These are phyloP conservation scores for Pandemis corylana DNA, from an alignment of 2,888 invertebrate genomes.

Conservation along the genomic window DNA sequence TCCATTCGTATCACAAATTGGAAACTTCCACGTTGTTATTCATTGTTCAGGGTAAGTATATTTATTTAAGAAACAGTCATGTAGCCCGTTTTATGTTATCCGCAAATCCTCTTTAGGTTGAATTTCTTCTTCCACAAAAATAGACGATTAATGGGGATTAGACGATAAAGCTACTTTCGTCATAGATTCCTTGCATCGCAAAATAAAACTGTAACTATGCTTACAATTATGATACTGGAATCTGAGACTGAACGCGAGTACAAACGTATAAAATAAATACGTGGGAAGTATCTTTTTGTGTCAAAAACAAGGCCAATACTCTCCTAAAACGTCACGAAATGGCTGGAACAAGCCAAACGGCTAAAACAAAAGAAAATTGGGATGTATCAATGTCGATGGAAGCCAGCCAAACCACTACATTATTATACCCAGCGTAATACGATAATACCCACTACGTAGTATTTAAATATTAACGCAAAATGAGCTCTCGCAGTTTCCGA, in stretches of 20 bases:
- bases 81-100: neutral
- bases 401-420: slow-evolving; percentile 22
- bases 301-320: slow-evolving; percentile 5
- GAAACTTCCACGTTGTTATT: neutral
- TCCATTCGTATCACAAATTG: neutral
- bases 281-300: no score
- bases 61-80: neutral
- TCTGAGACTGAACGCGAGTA: no score
- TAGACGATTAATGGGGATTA: neutral
- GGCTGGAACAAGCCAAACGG: slow-evolving; percentile 15
- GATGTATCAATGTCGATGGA: slow-evolving; percentile 26
- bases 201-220: no score
- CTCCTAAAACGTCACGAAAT: neutral
- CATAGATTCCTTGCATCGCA: no score
- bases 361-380: slow-evolving; percentile 35
- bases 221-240: no score
- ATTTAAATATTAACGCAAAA: slow-evolving; percentile 2
- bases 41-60: neutral
- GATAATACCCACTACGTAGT: neutral
- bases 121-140: neutral
- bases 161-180: no score
- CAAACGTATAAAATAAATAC: no score
- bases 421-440: neutral
- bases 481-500: neutral
- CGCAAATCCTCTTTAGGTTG: neutral